Evolutionary conservation across 92 coral and sea anemone genomes (phyloP), one percentile per base, ranked within the genome.

Genomic region (Blastomussa wellsi): DNA sequence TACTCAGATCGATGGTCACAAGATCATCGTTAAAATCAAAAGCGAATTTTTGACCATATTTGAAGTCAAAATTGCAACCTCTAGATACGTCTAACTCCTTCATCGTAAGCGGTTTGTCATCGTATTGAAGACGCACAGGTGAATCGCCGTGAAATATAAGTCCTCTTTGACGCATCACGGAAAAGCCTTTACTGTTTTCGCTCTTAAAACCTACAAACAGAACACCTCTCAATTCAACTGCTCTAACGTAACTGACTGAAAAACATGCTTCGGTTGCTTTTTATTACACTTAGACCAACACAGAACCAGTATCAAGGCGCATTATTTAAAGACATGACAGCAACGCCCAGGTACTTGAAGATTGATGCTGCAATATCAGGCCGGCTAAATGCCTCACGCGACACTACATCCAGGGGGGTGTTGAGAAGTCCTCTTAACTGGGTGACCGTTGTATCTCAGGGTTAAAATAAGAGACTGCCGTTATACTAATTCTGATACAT

Each of bases 11-110:
- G 52, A 90, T 86, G 51, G 84, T 83, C 8, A 80, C 87, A 69
- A 90, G 73, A 70, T 89, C 93, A 33, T 82, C 82, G 39, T 62
- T 84, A 66, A 88, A 82, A 20, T 87, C 93, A 51, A 77, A 82
- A 65, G 90, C 79, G 29, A 82, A 82, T 81, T 89, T 85, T 51
- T 85, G 92, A 20, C 94, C 98, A 51, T 92, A 94, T 66, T 94
- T 92, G 83, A 87, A 90, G 82, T 94, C 95, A 39, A 92, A 92
- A 86, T 94, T 95, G 83, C 81, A 90, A n/a, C 84, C 89, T 82
- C 92, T 90, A 51, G 84, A 93, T 39, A 86, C 81, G 28, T 72
- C 74, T 51, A 84, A 88, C 44, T 92, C 95, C 17, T 81, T 74
- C 92, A 94, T 88, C 7, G 98, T 89, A 3, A 92, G 77, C 37